A percentile compares a stretch with the other conserved stretches of the same genome.
phyloP scores from a whole-genome alignment of 2,888 invertebrate species.

The Hedya salicella region DNA sequence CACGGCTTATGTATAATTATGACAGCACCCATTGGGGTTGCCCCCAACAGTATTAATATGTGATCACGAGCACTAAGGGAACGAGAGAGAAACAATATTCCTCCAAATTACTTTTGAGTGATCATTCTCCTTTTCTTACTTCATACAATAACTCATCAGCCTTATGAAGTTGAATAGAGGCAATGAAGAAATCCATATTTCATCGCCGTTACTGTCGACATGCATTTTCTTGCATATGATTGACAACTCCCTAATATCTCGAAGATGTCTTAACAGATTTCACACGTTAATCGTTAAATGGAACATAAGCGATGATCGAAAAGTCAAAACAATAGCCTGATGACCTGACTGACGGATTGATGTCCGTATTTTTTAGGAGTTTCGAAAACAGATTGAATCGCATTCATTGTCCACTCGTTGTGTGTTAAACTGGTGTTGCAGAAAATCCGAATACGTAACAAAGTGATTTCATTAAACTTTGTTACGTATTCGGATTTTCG shows the following conservation, averaged over 20 bases:
- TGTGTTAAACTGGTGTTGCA: slow-evolving; percentile 10
- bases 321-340: slow-evolving; percentile 32
- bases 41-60: too few species aligned
- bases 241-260: slow-evolving; percentile 5
- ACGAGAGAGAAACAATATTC: too few species aligned
- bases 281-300: slow-evolving; percentile 15
- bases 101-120: too few species aligned
- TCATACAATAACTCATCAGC: too few species aligned
- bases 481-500: slow-evolving; percentile 3
- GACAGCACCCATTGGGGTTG: too few species aligned
- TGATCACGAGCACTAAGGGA: too few species aligned
- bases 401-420: slow-evolving; percentile 28
- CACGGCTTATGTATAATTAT: too few species aligned
- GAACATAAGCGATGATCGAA: slow-evolving; percentile 10
- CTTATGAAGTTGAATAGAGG: not conserved
- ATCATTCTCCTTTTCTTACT: too few species aligned
- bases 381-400: slow-evolving; percentile 31
- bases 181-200: not conserved
- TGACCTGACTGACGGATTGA: slow-evolving; percentile 14
- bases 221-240: not conserved
- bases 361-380: slow-evolving; percentile 18
- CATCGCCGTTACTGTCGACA: not conserved
- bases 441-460: too few species aligned
- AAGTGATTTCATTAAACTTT: slow-evolving; percentile 7
- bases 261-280: slow-evolving; percentile 12